Evolutionary conservation across 2,797 vertebrate species (phyloP).

Genomic region (Schizopygopsis malacanthus): DNA sequence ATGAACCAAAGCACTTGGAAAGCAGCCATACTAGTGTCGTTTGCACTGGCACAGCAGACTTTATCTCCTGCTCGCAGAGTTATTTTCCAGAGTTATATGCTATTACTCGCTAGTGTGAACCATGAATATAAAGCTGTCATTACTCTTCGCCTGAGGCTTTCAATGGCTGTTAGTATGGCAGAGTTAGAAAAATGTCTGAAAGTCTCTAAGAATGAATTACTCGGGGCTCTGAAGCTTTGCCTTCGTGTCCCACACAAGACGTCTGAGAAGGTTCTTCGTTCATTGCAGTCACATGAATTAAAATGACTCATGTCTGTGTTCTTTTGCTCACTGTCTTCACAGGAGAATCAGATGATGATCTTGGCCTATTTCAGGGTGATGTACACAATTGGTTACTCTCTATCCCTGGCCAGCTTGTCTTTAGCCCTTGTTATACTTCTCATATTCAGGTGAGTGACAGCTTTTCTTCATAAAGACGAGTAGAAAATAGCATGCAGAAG

Average conservation of each 20-base stretch:
- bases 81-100: constrained; percentile 5
- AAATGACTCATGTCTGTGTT: not conserved
- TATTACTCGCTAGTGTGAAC: constrained; percentile 12
- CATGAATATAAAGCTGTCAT: constrained; percentile 18
- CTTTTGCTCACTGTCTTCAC: constrained; percentile 7
- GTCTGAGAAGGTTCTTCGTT: constrained; percentile 4
- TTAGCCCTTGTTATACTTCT: constrained; percentile 78
- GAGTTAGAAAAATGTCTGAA: constrained; percentile 9
- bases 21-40: not conserved
- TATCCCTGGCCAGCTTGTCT: constrained; percentile 77
- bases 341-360: constrained; percentile 75
- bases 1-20: not conserved
- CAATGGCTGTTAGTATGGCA: constrained; percentile 2
- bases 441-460: constrained; percentile 75
- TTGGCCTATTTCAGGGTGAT: constrained; percentile 77
- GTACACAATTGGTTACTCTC: constrained; percentile 85
- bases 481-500: not conserved
- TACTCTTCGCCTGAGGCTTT: constrained; percentile 15
- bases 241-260: not conserved
- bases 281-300: not conserved
- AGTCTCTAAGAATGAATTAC: constrained; percentile 5
- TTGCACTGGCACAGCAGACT: not conserved
- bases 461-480: not conserved
- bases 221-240: not conserved
- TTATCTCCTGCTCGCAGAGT: constrained; percentile 22